Conservation (phyloP, 2,888 invertebrate species). For the Magallana nippona region DNA sequence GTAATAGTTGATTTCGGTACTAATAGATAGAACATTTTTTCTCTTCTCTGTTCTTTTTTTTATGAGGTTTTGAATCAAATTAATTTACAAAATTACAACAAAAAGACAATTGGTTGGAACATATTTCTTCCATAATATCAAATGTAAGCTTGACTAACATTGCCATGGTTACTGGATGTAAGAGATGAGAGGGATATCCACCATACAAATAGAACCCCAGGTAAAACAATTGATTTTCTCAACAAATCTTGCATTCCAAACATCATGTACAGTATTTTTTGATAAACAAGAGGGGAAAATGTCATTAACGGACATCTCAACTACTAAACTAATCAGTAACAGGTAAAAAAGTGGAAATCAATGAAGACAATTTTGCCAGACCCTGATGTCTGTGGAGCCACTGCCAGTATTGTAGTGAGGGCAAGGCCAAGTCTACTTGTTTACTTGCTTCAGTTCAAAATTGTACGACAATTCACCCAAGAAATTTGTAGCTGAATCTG, state of each 20-base stretch:
- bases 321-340: not conserved
- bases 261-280: not conserved
- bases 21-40: not conserved
- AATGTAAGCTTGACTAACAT: constrained; percentile 5
- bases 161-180: constrained; percentile 24
- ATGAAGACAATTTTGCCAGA: not conserved
- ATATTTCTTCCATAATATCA: not conserved
- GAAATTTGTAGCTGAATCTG: no score
- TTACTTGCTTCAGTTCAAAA: no score
- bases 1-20: not conserved
- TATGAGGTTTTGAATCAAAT: not conserved
- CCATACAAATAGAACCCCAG: constrained; percentile 48
- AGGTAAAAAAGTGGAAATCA: not conserved
- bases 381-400: no score
- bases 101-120: not conserved
- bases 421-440: no score
- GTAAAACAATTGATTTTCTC: constrained; percentile 36
- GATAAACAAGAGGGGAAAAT: constrained; percentile 12
- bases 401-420: no score
- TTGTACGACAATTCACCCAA: no score
- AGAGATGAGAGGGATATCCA: constrained; percentile 48
- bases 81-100: not conserved
- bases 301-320: constrained; percentile 1
- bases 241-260: not conserved
- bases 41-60: not conserved